A percentile compares a stretch with the other conserved stretches of the same genome.
These are phyloP conservation scores for Drosophila santomea DNA, from an alignment of 1,140 invertebrate species.

Conservation along the genomic window DNA sequence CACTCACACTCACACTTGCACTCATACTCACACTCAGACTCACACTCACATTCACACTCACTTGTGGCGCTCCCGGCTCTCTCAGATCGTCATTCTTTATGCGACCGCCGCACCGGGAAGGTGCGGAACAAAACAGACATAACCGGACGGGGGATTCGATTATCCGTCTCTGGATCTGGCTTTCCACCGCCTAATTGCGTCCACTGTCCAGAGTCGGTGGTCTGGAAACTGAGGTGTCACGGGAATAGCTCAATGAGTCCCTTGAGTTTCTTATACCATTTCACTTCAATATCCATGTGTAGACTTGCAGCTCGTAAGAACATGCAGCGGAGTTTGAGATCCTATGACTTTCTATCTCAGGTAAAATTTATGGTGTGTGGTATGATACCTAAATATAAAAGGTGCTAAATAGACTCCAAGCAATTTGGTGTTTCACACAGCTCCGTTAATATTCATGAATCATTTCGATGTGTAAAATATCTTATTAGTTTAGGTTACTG, in stretches of 20 bases:
- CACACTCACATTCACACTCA: slow-evolving; percentile 12
- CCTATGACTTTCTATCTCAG: no score
- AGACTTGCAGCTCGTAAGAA: no score
- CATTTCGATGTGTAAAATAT: not conserved
- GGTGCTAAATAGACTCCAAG: no score
- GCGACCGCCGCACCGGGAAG: slow-evolving; percentile 42
- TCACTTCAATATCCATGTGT: no score
- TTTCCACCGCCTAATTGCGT: slow-evolving; percentile 24
- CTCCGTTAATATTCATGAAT: not conserved
- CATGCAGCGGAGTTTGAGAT: no score
- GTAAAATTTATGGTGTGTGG: no score
- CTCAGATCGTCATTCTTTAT: slow-evolving; percentile 46
- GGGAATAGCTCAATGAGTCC: not conserved
- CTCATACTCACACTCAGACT: slow-evolving; percentile 7
- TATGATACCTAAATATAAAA: no score
- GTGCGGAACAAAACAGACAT: slow-evolving; percentile 59
- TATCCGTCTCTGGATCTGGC: slow-evolving; percentile 16
- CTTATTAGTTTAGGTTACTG: not conserved
- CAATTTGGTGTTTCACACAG: not conserved
- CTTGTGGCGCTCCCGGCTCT: slow-evolving; percentile 16
- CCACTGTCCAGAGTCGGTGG: not conserved
- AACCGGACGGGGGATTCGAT: slow-evolving; percentile 24
- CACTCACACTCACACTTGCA: slow-evolving; percentile 6
- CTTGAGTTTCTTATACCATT: not conserved
- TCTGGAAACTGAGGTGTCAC: not conserved